Evolutionary conservation across 2,797 vertebrate genomes (phyloP).

Genomic region (Merluccius polli): DNA sequence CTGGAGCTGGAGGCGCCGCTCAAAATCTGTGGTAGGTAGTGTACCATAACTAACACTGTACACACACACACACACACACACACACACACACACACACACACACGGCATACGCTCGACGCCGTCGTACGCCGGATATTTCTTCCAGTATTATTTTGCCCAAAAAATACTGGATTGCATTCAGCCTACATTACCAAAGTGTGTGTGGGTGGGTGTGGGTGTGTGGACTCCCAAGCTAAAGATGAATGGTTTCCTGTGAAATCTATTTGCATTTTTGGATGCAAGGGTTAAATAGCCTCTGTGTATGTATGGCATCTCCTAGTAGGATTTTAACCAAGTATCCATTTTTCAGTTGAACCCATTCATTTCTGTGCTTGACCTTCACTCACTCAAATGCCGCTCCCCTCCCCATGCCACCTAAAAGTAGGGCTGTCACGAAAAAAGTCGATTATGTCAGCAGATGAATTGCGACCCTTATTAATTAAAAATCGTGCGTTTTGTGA

Average conservation of each 20-base stretch:
- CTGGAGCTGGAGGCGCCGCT: constrained; percentile 90
- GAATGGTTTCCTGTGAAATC: not conserved
- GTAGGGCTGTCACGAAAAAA: not conserved
- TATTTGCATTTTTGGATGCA: not conserved
- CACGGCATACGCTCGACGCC: not conserved
- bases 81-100: not conserved
- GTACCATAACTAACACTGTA: not conserved
- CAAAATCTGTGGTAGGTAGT: constrained; percentile 86
- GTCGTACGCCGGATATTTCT: not conserved
- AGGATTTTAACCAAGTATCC: no score
- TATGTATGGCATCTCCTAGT: no score
- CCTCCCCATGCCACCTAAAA: not conserved
- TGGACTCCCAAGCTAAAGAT: not conserved
- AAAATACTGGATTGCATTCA: not conserved
- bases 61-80: not conserved
- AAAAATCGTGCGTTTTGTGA: not conserved
- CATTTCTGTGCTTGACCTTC: not conserved
- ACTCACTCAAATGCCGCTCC: not conserved
- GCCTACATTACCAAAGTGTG: no score
- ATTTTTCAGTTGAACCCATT: not conserved
- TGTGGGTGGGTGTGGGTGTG: no score
- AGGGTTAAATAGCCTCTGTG: no score
- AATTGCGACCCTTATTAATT: not conserved
- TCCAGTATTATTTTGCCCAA: not conserved
- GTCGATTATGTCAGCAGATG: not conserved